Percentiles rank a stretch among this genome's conserved stretches.
Conservation (phyloP, 2,113 vertebrate genomes). For the Oreotrochilus melanogaster region DNA sequence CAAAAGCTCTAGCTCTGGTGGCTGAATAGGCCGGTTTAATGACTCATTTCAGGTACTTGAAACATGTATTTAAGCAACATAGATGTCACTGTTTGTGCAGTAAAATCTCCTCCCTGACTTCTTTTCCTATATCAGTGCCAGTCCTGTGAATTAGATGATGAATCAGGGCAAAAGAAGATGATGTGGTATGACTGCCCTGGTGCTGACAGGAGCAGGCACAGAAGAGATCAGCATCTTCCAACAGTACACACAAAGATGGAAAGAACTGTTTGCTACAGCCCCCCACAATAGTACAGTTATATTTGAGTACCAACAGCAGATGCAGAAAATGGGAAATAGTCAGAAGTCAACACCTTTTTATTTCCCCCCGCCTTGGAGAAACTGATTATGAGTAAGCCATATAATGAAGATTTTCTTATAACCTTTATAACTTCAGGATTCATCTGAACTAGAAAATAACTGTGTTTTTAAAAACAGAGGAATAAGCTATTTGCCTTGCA, state of each 20-base stretch:
- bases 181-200: neutral
- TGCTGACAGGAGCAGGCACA: neutral
- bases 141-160: neutral
- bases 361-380: neutral
- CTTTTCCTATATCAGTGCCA: neutral
- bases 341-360: neutral
- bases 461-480: neutral
- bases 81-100: neutral
- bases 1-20: neutral
- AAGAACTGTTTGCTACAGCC: neutral
- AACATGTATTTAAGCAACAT: neutral
- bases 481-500: neutral
- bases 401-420: neutral
- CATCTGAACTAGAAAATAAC: neutral
- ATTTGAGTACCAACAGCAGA: neutral
- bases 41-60: neutral
- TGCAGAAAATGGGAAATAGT: neutral
- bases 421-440: neutral
- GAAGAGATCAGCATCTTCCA: neutral
- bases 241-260: neutral
- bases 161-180: accelerated
- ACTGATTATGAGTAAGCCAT: neutral
- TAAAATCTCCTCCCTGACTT: neutral
- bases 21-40: neutral
- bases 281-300: neutral